Conservation (phyloP, 2,113 vertebrate genomes). For the Limnothrissa miodon region DNA sequence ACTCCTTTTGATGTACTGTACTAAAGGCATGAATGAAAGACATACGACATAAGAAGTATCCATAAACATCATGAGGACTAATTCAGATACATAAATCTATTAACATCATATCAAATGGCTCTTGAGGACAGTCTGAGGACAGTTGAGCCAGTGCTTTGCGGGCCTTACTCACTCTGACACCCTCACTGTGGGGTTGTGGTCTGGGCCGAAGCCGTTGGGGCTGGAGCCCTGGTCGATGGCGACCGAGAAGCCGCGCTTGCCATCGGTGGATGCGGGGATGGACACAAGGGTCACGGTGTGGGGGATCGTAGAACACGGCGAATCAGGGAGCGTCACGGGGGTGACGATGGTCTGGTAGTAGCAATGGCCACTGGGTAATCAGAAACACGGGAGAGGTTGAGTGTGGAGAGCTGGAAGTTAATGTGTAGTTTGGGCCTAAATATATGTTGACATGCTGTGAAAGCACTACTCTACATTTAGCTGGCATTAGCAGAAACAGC, state of each 20-base stretch:
- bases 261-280: slow-evolving; percentile 86
- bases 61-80: neutral
- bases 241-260: slow-evolving; percentile 88
- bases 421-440: neutral
- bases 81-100: neutral
- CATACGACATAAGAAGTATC: neutral
- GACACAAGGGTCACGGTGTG: slow-evolving; percentile 95
- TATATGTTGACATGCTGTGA: neutral
- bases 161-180: slow-evolving; percentile 84
- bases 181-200: slow-evolving; percentile 82
- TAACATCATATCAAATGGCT: too few species aligned
- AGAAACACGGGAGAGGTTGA: neutral
- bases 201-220: slow-evolving; percentile 72
- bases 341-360: slow-evolving; percentile 95
- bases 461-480: neutral
- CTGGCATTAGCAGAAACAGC: neutral
- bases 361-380: slow-evolving; percentile 80
- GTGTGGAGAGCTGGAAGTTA: neutral
- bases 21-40: neutral
- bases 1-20: neutral
- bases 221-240: slow-evolving; percentile 82
- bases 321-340: slow-evolving; percentile 83
- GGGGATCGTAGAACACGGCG: slow-evolving; percentile 86
- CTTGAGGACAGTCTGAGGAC: neutral
- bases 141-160: neutral